A percentile compares a stretch with the other conserved stretches of the same genome.
Conservation (phyloP, 2,113 vertebrate genomes). For the Orcinus orca region DNA sequence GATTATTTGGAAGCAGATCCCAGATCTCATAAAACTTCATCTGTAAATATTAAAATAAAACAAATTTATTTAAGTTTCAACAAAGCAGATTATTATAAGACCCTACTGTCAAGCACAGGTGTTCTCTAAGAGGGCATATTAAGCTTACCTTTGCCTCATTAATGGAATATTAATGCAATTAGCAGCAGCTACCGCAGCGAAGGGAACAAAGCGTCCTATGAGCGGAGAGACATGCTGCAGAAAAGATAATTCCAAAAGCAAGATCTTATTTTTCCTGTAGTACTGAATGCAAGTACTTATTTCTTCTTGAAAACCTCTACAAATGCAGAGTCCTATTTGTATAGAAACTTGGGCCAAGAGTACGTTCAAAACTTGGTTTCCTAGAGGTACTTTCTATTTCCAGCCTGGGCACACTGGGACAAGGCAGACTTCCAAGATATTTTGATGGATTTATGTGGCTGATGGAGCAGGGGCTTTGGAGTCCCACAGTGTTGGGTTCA, state of each 20-base stretch:
- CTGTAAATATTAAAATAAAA: not conserved
- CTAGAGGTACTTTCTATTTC: not conserved
- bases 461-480: not conserved
- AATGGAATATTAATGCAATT: slow-evolving; percentile 99
- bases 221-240: slow-evolving; percentile 93
- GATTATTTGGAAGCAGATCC: not conserved
- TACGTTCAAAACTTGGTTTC: not conserved
- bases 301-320: not conserved
- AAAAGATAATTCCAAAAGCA: not conserved
- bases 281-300: not conserved
- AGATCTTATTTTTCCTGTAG: not conserved
- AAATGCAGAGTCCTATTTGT: rapidly evolving
- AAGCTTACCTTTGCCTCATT: slow-evolving; percentile 95
- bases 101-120: not conserved
- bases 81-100: not conserved
- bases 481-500: not conserved
- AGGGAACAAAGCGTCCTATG: slow-evolving; percentile 96
- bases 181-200: slow-evolving; percentile 98
- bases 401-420: not conserved
- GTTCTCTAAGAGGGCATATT: rapidly evolving
- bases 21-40: not conserved
- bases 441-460: not conserved
- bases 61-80: not conserved
- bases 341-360: not conserved
- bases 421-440: rapidly evolving